Conservation (phyloP, 2,888 invertebrate genomes). For the Apotomis betuletana region DNA sequence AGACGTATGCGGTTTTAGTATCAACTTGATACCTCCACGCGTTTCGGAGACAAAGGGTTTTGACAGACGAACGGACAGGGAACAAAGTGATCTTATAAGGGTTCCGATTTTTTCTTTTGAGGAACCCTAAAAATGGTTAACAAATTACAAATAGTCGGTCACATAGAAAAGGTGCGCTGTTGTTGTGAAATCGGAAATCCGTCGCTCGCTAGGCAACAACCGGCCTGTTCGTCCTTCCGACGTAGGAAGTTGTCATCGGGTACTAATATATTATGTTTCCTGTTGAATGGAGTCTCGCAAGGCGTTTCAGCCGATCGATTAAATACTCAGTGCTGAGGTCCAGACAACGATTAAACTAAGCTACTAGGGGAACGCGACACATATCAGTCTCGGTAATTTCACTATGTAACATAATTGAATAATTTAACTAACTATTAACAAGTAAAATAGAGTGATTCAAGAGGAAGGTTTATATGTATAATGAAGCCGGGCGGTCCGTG, state of each 20-base stretch:
- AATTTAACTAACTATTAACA: too few relatives aligned
- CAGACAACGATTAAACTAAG: not conserved
- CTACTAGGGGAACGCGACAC: not conserved
- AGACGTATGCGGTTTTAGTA: too few relatives aligned
- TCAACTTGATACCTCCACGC: too few relatives aligned
- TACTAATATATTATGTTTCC: slow-evolving; percentile 29
- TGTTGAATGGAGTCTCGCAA: slow-evolving; percentile 3
- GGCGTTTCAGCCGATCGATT: not conserved
- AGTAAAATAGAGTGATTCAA: too few relatives aligned
- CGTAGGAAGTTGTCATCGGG: slow-evolving; percentile 22
- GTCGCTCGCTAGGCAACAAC: slow-evolving; percentile 15
- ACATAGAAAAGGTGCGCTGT: not conserved
- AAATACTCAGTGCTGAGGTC: not conserved
- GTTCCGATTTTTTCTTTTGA: too few relatives aligned
- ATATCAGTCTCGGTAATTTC: not conserved
- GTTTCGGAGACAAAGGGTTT: too few relatives aligned
- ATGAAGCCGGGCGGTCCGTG: too few relatives aligned
- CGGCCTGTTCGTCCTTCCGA: slow-evolving; percentile 17
- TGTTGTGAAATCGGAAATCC: slow-evolving; percentile 16
- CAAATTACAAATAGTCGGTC: not conserved
- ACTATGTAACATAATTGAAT: not conserved
- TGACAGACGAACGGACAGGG: too few relatives aligned
- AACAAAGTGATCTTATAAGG: too few relatives aligned
- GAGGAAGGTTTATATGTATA: too few relatives aligned
- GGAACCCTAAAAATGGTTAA: too few relatives aligned